Evolutionary conservation across 2,797 vertebrate species (phyloP), one percentile per base, ranked within the genome.

Genomic region (Geotrypetes seraphini): DNA sequence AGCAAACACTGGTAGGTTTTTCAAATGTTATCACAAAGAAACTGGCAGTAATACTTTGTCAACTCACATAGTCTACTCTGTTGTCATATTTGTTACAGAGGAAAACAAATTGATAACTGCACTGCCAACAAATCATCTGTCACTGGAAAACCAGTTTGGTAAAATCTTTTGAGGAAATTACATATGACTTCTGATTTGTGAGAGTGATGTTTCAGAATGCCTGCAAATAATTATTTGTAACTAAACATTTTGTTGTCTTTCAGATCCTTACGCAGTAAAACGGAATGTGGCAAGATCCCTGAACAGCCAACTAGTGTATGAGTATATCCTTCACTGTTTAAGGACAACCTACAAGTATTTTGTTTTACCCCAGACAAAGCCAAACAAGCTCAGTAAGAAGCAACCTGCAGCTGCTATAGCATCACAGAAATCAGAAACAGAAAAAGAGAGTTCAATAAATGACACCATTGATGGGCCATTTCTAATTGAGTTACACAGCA

Each of bases 281-380:
- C 87, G 92, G 57, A 96, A 97, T 30, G 89, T 95, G 57, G 91
- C 92, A 43, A 90, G 91, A 57, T 84, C 89, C 2, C 53, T 96
- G 44, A 95, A 88, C 71, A 97, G 87, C 64, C 92, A 92, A 50
- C 73, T 90, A 17, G 82, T 92, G 22, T 96, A 79, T 30, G 89
- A 92, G 8, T 97, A 91, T 65, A 76, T 94, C 53, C 65, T 93
- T 64, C 90, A 97, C 60, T 97, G 93, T 69, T 79, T 97, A 60
- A 91, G 89, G 67, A 73, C 86, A 53, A 92, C 92, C 3, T 97
- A 92, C 39, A 97, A 92, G 57, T 95, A 97, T 70, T 97, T 97
- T 71, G 91, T 90, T 27, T 64, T 88, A 63, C 86, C 88, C 16
- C 76, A 84, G 39, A 87, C 73, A 53, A 47, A 41, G 42, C 12